Conservation (phyloP, 2,797 vertebrate genomes). For the Enoplosus armatus region DNA sequence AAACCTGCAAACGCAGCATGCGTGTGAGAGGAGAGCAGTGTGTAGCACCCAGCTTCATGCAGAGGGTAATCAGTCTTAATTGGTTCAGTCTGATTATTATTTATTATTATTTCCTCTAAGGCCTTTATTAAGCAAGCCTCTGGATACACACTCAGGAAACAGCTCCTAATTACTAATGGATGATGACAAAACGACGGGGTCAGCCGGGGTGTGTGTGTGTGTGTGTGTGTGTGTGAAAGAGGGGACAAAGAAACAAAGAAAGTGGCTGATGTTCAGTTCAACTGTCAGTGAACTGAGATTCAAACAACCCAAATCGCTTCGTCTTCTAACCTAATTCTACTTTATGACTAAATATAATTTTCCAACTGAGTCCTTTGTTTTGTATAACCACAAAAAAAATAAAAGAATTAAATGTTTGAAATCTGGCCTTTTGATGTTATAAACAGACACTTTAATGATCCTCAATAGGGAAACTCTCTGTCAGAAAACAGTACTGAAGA, state of each 20-base stretch:
- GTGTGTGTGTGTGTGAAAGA: constrained; percentile 14
- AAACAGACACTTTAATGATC: constrained; percentile 16
- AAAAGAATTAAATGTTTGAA: constrained; percentile 8
- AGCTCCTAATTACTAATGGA: constrained; percentile 80
- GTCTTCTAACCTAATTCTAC: constrained; percentile 11
- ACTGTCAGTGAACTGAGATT: neutral
- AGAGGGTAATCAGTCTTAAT: constrained; percentile 78
- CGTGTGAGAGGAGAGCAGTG: constrained; percentile 27
- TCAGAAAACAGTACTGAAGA: neutral
- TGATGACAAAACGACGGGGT: constrained; percentile 73
- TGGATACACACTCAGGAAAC: constrained; percentile 78
- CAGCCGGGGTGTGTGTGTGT: constrained; percentile 62
- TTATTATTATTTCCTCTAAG: constrained; percentile 79
- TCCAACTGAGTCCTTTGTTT: neutral
- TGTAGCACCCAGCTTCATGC: constrained; percentile 44
- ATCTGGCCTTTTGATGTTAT: constrained; percentile 5
- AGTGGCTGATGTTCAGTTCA: constrained; percentile 24
- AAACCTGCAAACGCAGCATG: constrained; percentile 18
- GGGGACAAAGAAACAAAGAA: constrained; percentile 41
- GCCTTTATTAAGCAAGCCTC: constrained; percentile 72
- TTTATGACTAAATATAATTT: neutral
- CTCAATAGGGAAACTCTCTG: neutral
- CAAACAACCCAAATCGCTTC: neutral
- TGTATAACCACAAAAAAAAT: constrained; percentile 1
- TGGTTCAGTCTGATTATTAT: constrained; percentile 80